phyloP scores from a whole-genome alignment of 2,888 invertebrate genomes.

The Catocala nupta region DNA sequence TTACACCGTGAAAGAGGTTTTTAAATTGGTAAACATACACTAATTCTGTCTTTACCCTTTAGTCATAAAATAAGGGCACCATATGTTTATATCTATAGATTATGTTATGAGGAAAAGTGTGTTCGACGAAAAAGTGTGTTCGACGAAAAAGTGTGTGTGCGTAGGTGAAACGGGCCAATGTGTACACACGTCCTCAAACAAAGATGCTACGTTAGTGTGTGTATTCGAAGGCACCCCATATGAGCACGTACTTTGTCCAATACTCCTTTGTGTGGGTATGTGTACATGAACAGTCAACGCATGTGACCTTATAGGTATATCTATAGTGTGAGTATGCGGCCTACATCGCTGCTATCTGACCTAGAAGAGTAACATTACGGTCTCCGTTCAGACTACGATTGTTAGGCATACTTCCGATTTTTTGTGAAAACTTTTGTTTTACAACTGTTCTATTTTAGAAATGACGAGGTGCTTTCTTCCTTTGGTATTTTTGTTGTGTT shows the following conservation, averaged over 20 bases:
- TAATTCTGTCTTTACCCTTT: slow-evolving; percentile 4
- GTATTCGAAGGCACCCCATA: too few relatives aligned
- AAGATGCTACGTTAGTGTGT: neutral
- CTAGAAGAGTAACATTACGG: slow-evolving; percentile 35
- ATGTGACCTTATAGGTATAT: too few relatives aligned
- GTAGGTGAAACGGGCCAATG: neutral
- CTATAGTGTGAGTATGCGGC: slow-evolving; percentile 17
- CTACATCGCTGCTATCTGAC: slow-evolving; percentile 42
- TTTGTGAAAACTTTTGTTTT: slow-evolving; percentile 29
- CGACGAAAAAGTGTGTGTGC: slow-evolving; percentile 12
- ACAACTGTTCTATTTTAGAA: slow-evolving; percentile 25
- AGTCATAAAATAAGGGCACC: neutral
- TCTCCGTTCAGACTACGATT: slow-evolving; percentile 13
- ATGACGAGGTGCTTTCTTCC: slow-evolving; percentile 15
- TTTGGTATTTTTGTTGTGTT: neutral
- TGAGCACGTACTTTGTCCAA: neutral
- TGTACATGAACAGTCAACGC: neutral
- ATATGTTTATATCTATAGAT: slow-evolving; percentile 11
- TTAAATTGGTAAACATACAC: neutral
- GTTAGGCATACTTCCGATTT: slow-evolving; percentile 28
- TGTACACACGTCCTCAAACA: neutral
- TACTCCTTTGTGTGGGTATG: slow-evolving; percentile 8
- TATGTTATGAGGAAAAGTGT: slow-evolving; percentile 12
- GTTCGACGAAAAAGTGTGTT: slow-evolving; percentile 14
- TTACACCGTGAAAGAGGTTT: too few relatives aligned